These are phyloP conservation scores for Embiotoca jacksoni DNA, from an alignment of 2,113 vertebrate species.

Conservation along the genomic window DNA sequence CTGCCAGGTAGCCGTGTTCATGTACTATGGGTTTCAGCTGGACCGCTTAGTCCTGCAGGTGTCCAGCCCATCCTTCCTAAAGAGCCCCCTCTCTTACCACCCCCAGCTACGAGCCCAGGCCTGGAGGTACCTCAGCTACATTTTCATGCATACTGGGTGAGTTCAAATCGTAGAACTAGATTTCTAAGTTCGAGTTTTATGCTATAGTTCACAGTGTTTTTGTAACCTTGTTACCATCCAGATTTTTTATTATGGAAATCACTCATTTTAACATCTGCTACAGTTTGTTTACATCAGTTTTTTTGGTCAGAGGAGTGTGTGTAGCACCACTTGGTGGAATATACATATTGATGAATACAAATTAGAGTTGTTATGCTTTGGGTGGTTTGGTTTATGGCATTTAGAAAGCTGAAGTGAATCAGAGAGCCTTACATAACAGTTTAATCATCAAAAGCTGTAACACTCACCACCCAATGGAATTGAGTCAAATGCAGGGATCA, in stretches of 20 bases:
- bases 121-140: constrained; percentile 97
- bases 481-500: too few relatives aligned
- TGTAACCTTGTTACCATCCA: background rate
- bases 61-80: constrained; percentile 92
- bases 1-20: constrained; percentile 91
- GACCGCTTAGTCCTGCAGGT: constrained; percentile 95
- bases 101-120: constrained; percentile 93
- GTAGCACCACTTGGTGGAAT: background rate
- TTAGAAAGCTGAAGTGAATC: background rate
- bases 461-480: too few relatives aligned
- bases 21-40: constrained; percentile 92
- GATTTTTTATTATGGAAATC: constrained; percentile 7
- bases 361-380: too few relatives aligned
- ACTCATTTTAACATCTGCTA: constrained; percentile 3
- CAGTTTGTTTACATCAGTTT: background rate
- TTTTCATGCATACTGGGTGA: constrained; percentile 98
- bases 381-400: background rate
- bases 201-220: background rate
- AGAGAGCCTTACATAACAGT: background rate
- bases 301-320: background rate
- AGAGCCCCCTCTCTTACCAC: constrained; percentile 93
- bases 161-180: constrained; percentile 57
- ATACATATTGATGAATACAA: background rate
- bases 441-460: constrained; percentile 2
- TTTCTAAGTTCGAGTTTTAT: background rate